These are phyloP conservation scores for Phoeniculus purpureus DNA, from an alignment of 2,797 vertebrate genomes.

Conservation along the genomic window DNA sequence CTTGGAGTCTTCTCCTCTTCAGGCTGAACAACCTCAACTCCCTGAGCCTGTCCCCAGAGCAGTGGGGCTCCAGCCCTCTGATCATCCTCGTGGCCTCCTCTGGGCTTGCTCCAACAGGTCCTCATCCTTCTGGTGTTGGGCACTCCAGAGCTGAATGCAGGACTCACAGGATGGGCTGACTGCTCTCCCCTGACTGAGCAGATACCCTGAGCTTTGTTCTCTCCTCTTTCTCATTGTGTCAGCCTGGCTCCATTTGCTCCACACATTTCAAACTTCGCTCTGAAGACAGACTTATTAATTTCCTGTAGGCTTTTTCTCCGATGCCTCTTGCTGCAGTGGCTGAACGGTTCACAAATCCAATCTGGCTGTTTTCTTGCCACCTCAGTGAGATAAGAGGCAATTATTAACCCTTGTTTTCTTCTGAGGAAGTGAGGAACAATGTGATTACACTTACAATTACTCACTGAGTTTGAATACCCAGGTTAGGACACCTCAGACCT, in stretches of 20 bases:
- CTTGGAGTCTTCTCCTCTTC: too few species aligned
- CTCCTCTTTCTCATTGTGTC: neutral
- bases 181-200: neutral
- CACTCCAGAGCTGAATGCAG: too few species aligned
- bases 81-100: too few species aligned
- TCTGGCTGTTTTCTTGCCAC: neutral
- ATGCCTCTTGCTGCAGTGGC: neutral
- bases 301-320: neutral
- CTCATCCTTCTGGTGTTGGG: too few species aligned
- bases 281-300: slow-evolving; percentile 20
- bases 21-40: too few species aligned
- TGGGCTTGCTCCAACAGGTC: too few species aligned
- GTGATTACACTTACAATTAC: neutral
- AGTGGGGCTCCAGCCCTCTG: too few species aligned
- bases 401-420: neutral
- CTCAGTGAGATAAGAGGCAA: neutral
- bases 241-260: neutral
- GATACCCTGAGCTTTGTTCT: neutral
- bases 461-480: neutral
- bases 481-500: neutral
- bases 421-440: neutral
- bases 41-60: too few species aligned
- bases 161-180: neutral
- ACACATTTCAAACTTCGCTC: neutral
- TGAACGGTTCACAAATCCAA: neutral